Conservation (phyloP, 2,113 vertebrate species). For the Sturnus vulgaris region DNA sequence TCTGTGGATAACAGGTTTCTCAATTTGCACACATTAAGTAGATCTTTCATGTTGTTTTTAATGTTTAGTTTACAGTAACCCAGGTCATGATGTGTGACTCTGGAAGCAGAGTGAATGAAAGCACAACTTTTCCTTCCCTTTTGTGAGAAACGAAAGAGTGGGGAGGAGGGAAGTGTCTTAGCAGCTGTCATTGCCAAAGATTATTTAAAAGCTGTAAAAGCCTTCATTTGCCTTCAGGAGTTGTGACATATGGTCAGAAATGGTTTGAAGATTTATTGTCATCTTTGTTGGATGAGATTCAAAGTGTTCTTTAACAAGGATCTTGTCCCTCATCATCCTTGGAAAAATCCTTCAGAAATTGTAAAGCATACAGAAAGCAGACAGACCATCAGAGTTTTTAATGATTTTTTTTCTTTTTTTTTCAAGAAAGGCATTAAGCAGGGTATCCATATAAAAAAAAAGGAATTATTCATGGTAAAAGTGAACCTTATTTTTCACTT, state of each 20-base stretch:
- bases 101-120: conserved; percentile 12
- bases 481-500: neutral
- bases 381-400: neutral
- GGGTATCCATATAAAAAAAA: neutral
- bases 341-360: conserved; percentile 74
- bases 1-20: neutral
- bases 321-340: conserved; percentile 71
- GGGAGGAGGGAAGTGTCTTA: conserved; percentile 66
- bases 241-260: conserved; percentile 85
- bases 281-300: conserved; percentile 75
- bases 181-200: conserved; percentile 74
- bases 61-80: neutral
- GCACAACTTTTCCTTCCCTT: neutral
- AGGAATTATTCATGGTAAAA: neutral
- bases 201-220: conserved; percentile 79
- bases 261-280: conserved; percentile 82
- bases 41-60: neutral
- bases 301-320: conserved; percentile 74
- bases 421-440: neutral
- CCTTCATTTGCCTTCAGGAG: conserved; percentile 79
- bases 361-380: conserved; percentile 35
- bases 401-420: neutral
- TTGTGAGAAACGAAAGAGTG: neutral
- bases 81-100: neutral
- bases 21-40: neutral